Base-by-base conservation (phyloP, 1,140 invertebrate species). In the Arctopsyche grandis region DNA sequence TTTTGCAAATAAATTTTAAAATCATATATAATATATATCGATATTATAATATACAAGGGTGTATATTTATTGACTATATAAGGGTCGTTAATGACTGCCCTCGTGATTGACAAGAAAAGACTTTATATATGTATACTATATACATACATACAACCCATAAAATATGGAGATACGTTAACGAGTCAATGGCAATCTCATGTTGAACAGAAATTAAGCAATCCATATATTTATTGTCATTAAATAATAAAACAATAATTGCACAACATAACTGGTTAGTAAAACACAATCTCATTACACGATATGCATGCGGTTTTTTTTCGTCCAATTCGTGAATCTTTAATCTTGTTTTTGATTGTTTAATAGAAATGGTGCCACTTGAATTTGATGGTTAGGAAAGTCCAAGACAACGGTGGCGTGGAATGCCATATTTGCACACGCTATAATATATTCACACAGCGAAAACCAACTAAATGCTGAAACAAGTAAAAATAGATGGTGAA, bases 391-490 rank as follows among this genome's bases (percentile, higher is more conserved):
- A 38, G 94, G 94, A 86, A 97, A 96, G 87, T 97, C 95, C 84
- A 93, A 89, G 75, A 96, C 93, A 38, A 96, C 94, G 10, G 95
- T 94, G 22, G 95, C 91, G 85, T 98, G 96, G 87, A 96, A 98
- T 48, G 92, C 93, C 95, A 98, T 97, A 85, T 97, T 98, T 84
- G 94, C 93, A 56, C 92, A 93, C 58, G 95, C 96, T 84, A 98
- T 93, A 80, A 97, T 90, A 86, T 97, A 98, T 85, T 98, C 96
- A 85, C 95, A 96, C 58, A 96, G 90, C 1, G 96, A 96, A 88
- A 98, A 98, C 93, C 94, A 96, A 85, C 95, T 97, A 87, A 97
- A 98, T 77, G 96, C 96, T 97, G 89, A 82, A 91, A 77, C 79
- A 84, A 78, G 5, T 1, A n/a, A 19, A 19, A 46, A 73, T 3